Evolutionary conservation across 1,140 invertebrate genomes (phyloP).

Genomic region (Lepidostoma basale): DNA sequence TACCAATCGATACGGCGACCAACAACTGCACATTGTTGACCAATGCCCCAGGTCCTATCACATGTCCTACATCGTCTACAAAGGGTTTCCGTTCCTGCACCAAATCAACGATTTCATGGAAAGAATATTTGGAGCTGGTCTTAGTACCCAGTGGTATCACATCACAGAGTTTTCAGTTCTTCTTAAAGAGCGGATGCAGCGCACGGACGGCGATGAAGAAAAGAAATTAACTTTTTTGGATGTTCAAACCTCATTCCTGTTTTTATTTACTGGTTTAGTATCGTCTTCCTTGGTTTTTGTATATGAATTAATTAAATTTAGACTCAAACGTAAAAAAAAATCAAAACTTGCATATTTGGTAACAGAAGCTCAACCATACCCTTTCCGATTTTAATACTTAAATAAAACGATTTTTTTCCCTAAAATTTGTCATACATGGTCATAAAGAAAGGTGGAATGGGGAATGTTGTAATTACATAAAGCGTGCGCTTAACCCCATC

Average conservation of each 20-base stretch:
- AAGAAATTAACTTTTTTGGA: constrained; percentile 48
- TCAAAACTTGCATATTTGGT: neutral
- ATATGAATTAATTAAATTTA: constrained; percentile 12
- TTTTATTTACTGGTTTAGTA: constrained; percentile 44
- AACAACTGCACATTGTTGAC: constrained; percentile 50
- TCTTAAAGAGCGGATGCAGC: constrained; percentile 3
- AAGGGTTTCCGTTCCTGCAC: constrained; percentile 45
- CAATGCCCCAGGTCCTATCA: constrained; percentile 53
- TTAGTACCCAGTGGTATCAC: constrained; percentile 33
- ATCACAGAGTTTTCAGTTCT: constrained; percentile 22
- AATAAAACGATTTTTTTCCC: neutral
- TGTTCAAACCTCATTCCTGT: constrained; percentile 48
- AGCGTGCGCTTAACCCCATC: no score
- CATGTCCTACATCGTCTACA: constrained; percentile 50
- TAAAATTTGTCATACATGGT: no score
- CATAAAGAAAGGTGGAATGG: no score
- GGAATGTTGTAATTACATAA: no score
- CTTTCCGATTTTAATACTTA: neutral
- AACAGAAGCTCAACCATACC: neutral
- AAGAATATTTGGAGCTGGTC: constrained; percentile 26
- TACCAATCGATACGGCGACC: constrained; percentile 39
- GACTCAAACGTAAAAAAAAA: neutral
- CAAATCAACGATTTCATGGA: constrained; percentile 42
- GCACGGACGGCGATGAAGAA: constrained; percentile 29
- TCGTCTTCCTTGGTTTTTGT: constrained; percentile 24